Conservation (phyloP, 2,113 vertebrate genomes). For the Neofelis nebulosa region DNA sequence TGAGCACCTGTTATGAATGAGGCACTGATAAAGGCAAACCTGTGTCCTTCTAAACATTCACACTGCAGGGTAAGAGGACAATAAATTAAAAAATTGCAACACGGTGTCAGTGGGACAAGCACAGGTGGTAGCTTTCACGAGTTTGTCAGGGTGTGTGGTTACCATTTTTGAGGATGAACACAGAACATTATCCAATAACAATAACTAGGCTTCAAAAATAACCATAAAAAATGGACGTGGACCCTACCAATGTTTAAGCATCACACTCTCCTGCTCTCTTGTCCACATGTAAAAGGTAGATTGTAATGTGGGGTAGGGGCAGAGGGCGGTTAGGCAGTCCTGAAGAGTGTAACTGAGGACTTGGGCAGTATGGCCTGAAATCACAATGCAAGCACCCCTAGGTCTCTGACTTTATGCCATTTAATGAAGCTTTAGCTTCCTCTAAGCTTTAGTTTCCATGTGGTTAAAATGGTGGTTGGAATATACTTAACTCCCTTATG, state of each 20-base stretch:
- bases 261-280: background rate
- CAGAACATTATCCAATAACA: background rate
- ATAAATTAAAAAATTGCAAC: background rate
- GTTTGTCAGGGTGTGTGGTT: background rate
- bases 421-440: background rate
- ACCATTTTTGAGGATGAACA: background rate
- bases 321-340: background rate
- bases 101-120: accelerated
- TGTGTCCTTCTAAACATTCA: background rate
- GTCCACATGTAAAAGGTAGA: background rate
- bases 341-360: background rate
- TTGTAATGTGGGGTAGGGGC: background rate
- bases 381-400: background rate
- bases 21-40: background rate
- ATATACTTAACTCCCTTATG: background rate
- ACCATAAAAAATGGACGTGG: background rate
- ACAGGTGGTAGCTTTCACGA: background rate
- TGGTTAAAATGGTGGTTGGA: background rate
- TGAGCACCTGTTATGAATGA: background rate
- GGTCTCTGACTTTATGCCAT: background rate
- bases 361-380: background rate
- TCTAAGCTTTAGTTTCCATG: background rate
- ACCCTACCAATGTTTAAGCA: background rate
- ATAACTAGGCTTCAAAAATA: background rate
- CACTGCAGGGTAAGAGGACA: background rate